Evolutionary conservation across 2,113 vertebrate genomes (phyloP).

Genomic region (Aegithalos caudatus): DNA sequence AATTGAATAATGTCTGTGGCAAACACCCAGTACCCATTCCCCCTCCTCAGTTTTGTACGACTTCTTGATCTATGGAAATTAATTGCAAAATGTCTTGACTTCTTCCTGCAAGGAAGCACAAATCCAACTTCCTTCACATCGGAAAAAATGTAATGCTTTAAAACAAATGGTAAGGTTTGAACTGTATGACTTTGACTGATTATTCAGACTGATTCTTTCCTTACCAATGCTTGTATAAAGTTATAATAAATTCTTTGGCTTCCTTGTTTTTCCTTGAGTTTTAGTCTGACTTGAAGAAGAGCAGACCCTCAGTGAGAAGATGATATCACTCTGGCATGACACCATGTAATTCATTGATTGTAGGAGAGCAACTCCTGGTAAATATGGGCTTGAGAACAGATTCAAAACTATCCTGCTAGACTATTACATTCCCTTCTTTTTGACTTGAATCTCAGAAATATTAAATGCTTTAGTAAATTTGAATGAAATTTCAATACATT

Average conservation of each 20-base stretch:
- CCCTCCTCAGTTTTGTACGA: not conserved
- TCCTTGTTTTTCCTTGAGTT: not conserved
- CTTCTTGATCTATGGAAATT: slow-evolving; percentile 15
- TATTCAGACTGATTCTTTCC: not conserved
- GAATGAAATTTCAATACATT: not conserved
- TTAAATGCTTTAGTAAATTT: not conserved
- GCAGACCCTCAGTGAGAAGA: not conserved
- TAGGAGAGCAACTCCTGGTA: not conserved
- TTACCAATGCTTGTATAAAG: not conserved
- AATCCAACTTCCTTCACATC: not conserved
- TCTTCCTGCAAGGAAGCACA: not conserved
- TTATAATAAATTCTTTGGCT: not conserved
- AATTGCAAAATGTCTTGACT: not conserved
- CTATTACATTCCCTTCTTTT: slow-evolving; percentile 14
- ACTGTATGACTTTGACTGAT: not conserved
- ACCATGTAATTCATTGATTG: not conserved
- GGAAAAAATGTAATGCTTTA: not conserved
- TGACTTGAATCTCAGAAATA: not conserved
- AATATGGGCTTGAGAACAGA: not conserved
- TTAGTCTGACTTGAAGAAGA: not conserved
- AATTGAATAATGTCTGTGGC: not conserved
- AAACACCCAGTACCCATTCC: not conserved
- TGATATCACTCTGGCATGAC: not conserved
- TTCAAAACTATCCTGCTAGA: not conserved
- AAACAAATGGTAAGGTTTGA: not conserved